Conservation (phyloP, 2,888 invertebrate genomes). For the Leptinotarsa juncta region DNA sequence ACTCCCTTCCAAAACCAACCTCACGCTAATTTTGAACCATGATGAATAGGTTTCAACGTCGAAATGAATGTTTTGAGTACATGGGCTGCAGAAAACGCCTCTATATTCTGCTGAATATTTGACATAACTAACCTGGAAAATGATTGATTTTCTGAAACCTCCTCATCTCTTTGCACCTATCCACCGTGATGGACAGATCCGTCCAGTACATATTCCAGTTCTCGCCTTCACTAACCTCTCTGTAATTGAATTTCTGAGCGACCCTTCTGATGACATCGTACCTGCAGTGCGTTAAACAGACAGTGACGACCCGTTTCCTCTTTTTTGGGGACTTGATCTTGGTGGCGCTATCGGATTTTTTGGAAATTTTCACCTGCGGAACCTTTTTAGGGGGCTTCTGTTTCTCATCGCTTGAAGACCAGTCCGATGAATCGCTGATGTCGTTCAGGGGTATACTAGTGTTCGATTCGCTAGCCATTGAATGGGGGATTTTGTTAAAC, state of each 20-base stretch:
- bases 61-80: too few relatives aligned
- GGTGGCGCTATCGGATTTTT: constrained; percentile 31
- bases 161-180: constrained; percentile 91
- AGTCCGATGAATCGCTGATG: constrained; percentile 52
- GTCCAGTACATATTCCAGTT: constrained; percentile 94
- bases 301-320: constrained; percentile 65
- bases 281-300: constrained; percentile 78
- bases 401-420: constrained; percentile 54
- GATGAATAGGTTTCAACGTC: too few relatives aligned
- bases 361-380: constrained; percentile 31
- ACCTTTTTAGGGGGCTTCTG: constrained; percentile 27
- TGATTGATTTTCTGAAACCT: constrained; percentile 93
- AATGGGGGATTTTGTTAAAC: constrained; percentile 22
- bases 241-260: constrained; percentile 78
- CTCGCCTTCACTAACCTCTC: constrained; percentile 82
- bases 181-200: constrained; percentile 86
- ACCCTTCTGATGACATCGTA: constrained; percentile 80
- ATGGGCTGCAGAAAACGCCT: too few relatives aligned
- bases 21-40: too few relatives aligned
- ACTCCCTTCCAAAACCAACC: too few relatives aligned
- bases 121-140: constrained; percentile 66
- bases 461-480: constrained; percentile 54
- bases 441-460: constrained; percentile 51
- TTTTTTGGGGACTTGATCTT: constrained; percentile 45
- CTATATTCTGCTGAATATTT: too few relatives aligned